phyloP scores from a whole-genome alignment of 2,888 invertebrate genomes.

The Plebejus melissa region DNA sequence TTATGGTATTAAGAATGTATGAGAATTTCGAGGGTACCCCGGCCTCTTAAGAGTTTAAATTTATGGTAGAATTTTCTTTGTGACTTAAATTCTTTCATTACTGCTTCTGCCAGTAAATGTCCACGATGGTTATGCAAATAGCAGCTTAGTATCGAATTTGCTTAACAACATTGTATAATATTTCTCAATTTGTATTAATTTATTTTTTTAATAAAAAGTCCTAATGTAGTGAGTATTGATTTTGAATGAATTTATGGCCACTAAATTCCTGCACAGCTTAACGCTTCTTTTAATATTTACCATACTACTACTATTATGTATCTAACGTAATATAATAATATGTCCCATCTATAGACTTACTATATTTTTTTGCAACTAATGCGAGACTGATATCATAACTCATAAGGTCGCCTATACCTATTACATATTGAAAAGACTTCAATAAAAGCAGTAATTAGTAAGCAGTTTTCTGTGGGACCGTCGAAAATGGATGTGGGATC shows the following conservation, averaged over 20 bases:
- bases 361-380: background rate
- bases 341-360: background rate
- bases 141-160: background rate
- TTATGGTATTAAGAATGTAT: too few species aligned
- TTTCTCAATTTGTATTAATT: slow-evolving; percentile 1
- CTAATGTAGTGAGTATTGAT: background rate
- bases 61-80: background rate
- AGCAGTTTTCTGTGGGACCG: background rate
- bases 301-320: background rate
- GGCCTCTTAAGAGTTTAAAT: background rate
- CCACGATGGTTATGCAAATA: background rate
- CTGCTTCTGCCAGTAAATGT: background rate
- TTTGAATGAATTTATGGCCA: slow-evolving; percentile 8
- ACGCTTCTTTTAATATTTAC: slow-evolving; percentile 5
- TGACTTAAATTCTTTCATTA: background rate
- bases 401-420: slow-evolving; percentile 3
- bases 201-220: slow-evolving; percentile 11
- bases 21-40: too few species aligned
- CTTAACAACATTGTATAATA: slow-evolving; percentile 22
- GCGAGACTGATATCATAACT: slow-evolving; percentile 21
- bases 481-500: background rate
- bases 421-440: background rate
- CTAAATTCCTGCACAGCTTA: slow-evolving; percentile 6
- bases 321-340: background rate
- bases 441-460: too few species aligned